These are phyloP conservation scores for Synanthedon tipuliformis DNA, from an alignment of 2,888 invertebrate genomes.

Conservation along the genomic window DNA sequence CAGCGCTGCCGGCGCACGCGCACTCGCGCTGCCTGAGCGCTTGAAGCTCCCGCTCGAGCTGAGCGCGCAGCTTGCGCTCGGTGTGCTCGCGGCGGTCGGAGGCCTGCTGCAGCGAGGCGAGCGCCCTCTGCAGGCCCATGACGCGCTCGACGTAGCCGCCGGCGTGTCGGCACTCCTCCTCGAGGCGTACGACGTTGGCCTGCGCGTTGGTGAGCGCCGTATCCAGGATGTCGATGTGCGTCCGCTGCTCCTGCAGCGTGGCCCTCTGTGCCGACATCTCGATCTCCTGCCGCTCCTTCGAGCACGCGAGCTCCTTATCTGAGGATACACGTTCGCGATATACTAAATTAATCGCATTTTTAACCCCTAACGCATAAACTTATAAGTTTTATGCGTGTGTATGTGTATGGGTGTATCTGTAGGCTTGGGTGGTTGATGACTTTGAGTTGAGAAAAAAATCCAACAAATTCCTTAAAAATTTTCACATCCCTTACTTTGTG, in stretches of 20 bases:
- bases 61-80: conserved; percentile 78
- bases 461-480: too few relatives aligned
- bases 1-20: conserved; percentile 34
- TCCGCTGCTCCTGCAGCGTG: conserved; percentile 90
- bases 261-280: conserved; percentile 90
- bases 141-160: conserved; percentile 88
- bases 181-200: conserved; percentile 85
- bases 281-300: conserved; percentile 92
- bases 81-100: conserved; percentile 74
- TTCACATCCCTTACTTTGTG: conserved; percentile 77
- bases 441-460: too few relatives aligned
- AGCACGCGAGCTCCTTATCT: conserved; percentile 90
- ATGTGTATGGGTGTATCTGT: neutral
- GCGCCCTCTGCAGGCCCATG: conserved; percentile 83
- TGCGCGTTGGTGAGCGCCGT: conserved; percentile 92
- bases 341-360: neutral
- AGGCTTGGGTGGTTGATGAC: neutral
- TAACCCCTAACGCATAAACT: too few relatives aligned
- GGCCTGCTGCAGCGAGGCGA: conserved; percentile 64
- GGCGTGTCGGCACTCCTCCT: conserved; percentile 90
- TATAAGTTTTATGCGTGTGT: too few relatives aligned
- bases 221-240: conserved; percentile 92
- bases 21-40: conserved; percentile 57
- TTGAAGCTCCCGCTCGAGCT: conserved; percentile 80
- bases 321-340: conserved; percentile 5